phyloP scores from a whole-genome alignment of 2,888 invertebrate species.

The Galerucella nymphaeae region DNA sequence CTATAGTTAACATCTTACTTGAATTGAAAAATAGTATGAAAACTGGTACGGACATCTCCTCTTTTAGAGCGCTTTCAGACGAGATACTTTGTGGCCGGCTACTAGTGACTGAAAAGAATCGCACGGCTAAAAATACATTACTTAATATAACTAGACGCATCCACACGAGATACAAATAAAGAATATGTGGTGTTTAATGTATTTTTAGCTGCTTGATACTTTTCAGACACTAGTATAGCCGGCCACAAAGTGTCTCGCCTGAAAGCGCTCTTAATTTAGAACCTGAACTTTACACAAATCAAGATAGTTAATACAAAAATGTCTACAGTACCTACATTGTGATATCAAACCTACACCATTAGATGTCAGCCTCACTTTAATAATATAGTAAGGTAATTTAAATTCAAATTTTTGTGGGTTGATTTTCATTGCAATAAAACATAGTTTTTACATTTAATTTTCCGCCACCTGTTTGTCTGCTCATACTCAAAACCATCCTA shows the following conservation, averaged over 20 bases:
- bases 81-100: too few species aligned
- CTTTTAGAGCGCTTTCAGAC: too few species aligned
- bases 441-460: slow-evolving; percentile 27
- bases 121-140: too few species aligned
- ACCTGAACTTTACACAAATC: neutral
- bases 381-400: neutral
- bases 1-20: too few species aligned
- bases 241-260: too few species aligned
- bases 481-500: slow-evolving; percentile 44
- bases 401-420: neutral
- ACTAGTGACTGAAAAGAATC: too few species aligned
- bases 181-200: too few species aligned
- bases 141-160: too few species aligned
- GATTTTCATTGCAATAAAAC: neutral
- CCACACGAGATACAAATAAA: too few species aligned
- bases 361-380: neutral
- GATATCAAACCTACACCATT: neutral
- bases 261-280: neutral
- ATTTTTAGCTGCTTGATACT: too few species aligned
- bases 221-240: too few species aligned
- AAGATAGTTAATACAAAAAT: too few species aligned
- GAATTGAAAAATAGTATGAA: neutral
- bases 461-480: slow-evolving; percentile 30
- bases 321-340: neutral
- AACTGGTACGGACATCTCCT: neutral